Conservation (phyloP, 2,797 vertebrate genomes). For the Chromis chromis region DNA sequence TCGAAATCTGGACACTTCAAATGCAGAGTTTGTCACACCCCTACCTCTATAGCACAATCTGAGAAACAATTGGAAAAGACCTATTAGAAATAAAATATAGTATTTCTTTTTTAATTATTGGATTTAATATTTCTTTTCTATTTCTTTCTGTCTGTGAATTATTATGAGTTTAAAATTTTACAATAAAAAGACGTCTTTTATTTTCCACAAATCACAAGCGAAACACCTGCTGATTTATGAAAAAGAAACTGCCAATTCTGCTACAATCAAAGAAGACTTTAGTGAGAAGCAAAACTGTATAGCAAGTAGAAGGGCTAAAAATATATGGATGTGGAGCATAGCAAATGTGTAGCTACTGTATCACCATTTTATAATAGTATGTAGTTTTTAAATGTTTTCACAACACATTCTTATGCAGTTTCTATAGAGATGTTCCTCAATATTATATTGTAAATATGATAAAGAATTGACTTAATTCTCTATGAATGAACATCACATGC, state of each 20-base stretch:
- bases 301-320: constrained; percentile 26
- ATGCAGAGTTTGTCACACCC: constrained; percentile 20
- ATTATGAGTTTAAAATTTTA: constrained; percentile 23
- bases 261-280: constrained; percentile 3
- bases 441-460: constrained; percentile 41
- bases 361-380: constrained; percentile 40
- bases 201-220: constrained; percentile 21
- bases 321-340: constrained; percentile 15
- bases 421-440: constrained; percentile 15
- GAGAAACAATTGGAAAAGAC: constrained; percentile 44
- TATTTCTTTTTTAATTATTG: constrained; percentile 38
- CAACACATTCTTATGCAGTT: constrained; percentile 26
- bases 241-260: background rate
- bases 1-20: constrained; percentile 27
- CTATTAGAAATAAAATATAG: constrained; percentile 36
- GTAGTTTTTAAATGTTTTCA: constrained; percentile 39
- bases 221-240: constrained; percentile 6
- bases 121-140: constrained; percentile 43
- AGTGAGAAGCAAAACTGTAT: background rate
- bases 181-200: constrained; percentile 23
- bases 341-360: constrained; percentile 27
- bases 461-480: constrained; percentile 20
- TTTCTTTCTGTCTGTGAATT: constrained; percentile 32
- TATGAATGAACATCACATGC: constrained; percentile 32
- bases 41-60: constrained; percentile 44